Evolutionary conservation across 2,113 vertebrate genomes (phyloP).

Genomic region (Oceanites oceanicus): DNA sequence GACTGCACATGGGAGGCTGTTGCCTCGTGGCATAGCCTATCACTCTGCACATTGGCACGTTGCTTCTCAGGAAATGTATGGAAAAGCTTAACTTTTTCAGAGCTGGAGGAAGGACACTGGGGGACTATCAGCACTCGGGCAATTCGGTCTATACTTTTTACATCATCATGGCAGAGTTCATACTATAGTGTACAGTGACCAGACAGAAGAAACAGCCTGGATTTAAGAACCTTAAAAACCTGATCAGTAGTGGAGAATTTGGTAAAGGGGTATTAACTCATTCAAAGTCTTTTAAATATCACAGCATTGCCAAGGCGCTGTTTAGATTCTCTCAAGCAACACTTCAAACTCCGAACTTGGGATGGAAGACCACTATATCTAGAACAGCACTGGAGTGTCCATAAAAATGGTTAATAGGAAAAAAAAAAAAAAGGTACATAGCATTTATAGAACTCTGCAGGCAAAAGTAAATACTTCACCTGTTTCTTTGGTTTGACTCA

Average conservation of each 20-base stretch:
- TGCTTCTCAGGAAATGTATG: neutral
- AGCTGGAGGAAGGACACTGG: neutral
- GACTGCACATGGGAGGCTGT: neutral
- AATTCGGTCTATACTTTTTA: neutral
- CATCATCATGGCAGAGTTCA: neutral
- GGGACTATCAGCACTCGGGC: neutral
- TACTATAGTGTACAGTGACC: neutral
- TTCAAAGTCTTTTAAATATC: neutral
- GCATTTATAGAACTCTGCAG: neutral
- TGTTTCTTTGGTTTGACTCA: neutral
- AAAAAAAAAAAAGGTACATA: neutral
- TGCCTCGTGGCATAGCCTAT: neutral
- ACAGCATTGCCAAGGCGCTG: neutral
- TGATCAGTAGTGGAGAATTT: neutral
- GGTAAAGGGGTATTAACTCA: neutral
- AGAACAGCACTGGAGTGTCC: neutral
- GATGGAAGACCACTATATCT: neutral
- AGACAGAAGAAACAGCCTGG: neutral
- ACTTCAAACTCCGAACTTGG: neutral
- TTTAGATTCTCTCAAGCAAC: neutral
- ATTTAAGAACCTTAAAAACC: neutral
- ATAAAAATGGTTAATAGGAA: neutral
- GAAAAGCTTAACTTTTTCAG: neutral
- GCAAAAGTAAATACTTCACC: neutral
- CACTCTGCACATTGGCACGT: neutral